Conservation (phyloP, 1,140 invertebrate genomes). For the Camponotus pennsylvanicus region DNA sequence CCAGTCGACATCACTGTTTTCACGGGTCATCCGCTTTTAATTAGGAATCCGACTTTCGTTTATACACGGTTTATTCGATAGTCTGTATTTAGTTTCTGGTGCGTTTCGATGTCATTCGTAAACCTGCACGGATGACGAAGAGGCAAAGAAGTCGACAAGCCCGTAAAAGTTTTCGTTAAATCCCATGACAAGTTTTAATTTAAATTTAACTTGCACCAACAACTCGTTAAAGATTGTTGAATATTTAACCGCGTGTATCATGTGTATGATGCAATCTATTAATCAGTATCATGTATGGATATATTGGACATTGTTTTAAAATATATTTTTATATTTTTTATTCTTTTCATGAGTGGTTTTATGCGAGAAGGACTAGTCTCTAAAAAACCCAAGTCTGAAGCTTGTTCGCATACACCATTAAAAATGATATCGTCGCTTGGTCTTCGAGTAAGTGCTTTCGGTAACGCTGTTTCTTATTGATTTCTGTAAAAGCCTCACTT, state of each 20-base stretch:
- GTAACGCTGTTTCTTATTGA: background rate
- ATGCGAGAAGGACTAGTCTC: no score
- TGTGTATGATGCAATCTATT: background rate
- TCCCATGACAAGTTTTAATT: background rate
- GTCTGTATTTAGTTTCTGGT: conserved; percentile 32
- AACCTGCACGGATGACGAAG: conserved; percentile 15
- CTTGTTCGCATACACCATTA: no score
- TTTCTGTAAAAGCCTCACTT: background rate
- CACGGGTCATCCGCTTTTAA: conserved; percentile 77
- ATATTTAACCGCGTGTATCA: background rate
- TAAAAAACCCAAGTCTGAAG: no score
- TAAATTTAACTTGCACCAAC: background rate
- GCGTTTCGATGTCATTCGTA: conserved; percentile 16
- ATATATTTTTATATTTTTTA: no score
- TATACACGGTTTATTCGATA: conserved; percentile 63
- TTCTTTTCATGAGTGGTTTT: no score
- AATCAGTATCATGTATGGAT: background rate
- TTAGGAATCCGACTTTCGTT: conserved; percentile 72
- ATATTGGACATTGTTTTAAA: no score
- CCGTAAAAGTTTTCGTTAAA: background rate
- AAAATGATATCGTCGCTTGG: no score
- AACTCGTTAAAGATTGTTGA: no score
- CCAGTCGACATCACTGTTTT: conserved; percentile 68
- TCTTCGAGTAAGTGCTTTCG: no score
- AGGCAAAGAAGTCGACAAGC: background rate